A percentile compares a stretch with the other conserved stretches of the same genome.
These are phyloP conservation scores for Netelia melanura DNA, from an alignment of 2,888 invertebrate genomes.

Conservation along the genomic window DNA sequence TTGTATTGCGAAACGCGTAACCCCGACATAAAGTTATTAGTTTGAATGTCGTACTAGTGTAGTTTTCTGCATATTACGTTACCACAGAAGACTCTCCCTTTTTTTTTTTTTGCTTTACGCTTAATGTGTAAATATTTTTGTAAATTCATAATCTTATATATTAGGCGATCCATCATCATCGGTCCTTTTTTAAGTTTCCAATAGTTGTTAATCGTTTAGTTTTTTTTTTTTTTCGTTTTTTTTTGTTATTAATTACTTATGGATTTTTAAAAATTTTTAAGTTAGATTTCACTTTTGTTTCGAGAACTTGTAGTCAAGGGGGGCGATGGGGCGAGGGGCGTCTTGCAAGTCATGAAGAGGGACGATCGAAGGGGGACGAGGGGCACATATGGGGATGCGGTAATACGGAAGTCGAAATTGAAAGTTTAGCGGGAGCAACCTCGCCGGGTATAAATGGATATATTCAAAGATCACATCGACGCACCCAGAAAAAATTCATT, in stretches of 20 bases:
- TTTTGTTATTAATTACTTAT: constrained; percentile 67
- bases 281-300: constrained; percentile 69
- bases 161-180: constrained; percentile 76
- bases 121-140: constrained; percentile 82
- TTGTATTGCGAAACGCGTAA: constrained; percentile 54
- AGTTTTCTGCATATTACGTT: constrained; percentile 80
- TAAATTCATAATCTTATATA: constrained; percentile 82
- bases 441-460: background rate
- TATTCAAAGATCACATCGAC: background rate
- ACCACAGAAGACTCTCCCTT: constrained; percentile 77
- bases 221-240: constrained; percentile 48
- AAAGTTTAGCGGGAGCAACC: constrained; percentile 8
- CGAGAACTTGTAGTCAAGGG: constrained; percentile 84
- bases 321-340: constrained; percentile 58
- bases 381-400: background rate
- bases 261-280: constrained; percentile 62
- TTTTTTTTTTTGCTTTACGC: constrained; percentile 64
- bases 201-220: constrained; percentile 71
- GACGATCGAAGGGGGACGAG: background rate
- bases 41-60: constrained; percentile 82
- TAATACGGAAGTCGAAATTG: constrained; percentile 19
- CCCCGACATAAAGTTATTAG: constrained; percentile 79
- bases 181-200: constrained; percentile 67
- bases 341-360: background rate
- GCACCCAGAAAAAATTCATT: background rate